A percentile compares a stretch with the other conserved stretches of the same genome.
phyloP scores from a whole-genome alignment of 2,113 vertebrate species.

The Bettongia penicillata region DNA sequence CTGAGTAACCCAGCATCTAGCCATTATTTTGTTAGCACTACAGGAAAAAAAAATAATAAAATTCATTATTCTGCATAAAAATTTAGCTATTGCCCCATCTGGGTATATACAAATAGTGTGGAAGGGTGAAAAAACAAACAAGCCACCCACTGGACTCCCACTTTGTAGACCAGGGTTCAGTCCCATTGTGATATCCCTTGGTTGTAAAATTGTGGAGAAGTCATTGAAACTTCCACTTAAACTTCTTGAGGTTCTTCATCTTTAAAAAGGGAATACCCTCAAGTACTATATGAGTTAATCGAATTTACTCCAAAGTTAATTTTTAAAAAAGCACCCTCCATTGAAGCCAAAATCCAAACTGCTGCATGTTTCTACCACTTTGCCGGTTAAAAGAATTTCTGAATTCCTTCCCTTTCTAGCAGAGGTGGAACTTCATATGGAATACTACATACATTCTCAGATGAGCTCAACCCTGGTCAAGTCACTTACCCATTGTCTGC shows the following conservation, averaged over 20 bases:
- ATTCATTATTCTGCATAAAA: constrained; percentile 46
- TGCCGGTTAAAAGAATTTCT: neutral
- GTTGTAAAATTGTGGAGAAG: neutral
- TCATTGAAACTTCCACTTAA: neutral
- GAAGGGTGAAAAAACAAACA: neutral
- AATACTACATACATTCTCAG: neutral
- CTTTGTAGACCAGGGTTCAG: neutral
- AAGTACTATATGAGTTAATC: neutral
- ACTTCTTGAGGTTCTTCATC: neutral
- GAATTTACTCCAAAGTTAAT: neutral
- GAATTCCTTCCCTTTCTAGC: neutral
- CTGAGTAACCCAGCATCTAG: constrained; percentile 20
- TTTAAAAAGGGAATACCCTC: neutral
- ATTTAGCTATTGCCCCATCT: neutral
- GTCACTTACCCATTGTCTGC: too few relatives aligned
- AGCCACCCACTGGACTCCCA: neutral
- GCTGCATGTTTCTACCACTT: neutral
- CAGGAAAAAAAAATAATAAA: constrained; percentile 50
- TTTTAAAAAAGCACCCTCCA: neutral
- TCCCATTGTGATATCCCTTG: neutral
- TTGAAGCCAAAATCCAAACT: neutral
- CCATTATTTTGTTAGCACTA: constrained; percentile 38
- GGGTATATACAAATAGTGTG: neutral
- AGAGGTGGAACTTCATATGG: neutral
- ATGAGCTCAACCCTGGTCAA: neutral